A percentile compares a stretch with the other conserved stretches of the same genome.
Evolutionary conservation across 2,113 vertebrate species (phyloP).

Genomic region (Okapia johnstoni): DNA sequence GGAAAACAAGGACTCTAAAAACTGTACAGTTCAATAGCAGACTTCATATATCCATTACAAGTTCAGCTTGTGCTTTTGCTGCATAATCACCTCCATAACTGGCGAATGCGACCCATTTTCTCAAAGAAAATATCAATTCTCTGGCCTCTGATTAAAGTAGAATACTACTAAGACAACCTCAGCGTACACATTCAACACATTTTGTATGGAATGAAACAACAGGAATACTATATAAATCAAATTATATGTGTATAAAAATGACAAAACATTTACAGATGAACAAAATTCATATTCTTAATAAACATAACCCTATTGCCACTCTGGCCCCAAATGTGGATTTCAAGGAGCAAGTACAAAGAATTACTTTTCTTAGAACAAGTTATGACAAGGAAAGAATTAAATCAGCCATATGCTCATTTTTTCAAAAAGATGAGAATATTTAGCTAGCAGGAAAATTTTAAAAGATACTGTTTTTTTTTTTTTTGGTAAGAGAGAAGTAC

Average conservation of each 20-base stretch:
- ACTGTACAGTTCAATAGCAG: not conserved
- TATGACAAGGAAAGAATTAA: not conserved
- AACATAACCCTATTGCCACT: not conserved
- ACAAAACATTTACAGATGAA: not conserved
- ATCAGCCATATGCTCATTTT: not conserved
- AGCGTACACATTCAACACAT: not conserved
- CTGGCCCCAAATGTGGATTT: not conserved
- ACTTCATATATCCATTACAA: not conserved
- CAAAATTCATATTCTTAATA: not conserved
- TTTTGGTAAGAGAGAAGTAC: not conserved
- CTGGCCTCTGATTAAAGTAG: not conserved
- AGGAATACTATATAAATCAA: not conserved
- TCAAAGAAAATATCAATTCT: conserved; percentile 16
- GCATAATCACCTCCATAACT: not conserved
- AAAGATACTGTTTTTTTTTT: not conserved
- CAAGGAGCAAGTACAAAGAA: not conserved
- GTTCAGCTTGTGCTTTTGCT: not conserved
- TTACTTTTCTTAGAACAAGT: not conserved
- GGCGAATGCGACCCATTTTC: not conserved
- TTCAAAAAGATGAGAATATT: not conserved
- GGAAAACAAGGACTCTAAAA: conserved; percentile 21
- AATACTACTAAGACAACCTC: not conserved
- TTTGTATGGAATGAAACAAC: not conserved
- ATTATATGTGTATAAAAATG: not conserved
- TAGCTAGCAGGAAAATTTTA: conserved; percentile 13